Evolutionary conservation across 2,888 invertebrate genomes (phyloP).

Genomic region (Myopa testacea): DNA sequence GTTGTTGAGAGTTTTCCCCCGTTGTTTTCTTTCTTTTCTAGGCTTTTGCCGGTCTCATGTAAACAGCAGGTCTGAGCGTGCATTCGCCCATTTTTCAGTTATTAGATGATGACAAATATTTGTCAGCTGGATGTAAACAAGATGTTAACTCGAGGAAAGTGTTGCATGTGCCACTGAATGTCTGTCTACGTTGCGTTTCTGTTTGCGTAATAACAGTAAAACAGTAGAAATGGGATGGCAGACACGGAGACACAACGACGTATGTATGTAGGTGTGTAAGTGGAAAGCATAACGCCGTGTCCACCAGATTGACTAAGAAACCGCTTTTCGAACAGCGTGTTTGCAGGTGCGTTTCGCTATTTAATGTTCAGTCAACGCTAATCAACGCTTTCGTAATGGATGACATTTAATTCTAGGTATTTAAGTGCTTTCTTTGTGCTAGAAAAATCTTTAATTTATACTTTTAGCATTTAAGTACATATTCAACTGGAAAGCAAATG

Average conservation of each 20-base stretch:
- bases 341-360: background rate
- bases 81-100: too few relatives aligned
- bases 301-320: conserved; percentile 1
- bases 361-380: too few relatives aligned
- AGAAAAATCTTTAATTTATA: too few relatives aligned
- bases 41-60: too few relatives aligned
- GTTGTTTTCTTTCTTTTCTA: background rate
- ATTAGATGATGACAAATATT: conserved; percentile 16
- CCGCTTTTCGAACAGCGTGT: background rate
- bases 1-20: background rate
- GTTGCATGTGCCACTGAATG: conserved; percentile 7
- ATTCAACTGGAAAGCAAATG: too few relatives aligned
- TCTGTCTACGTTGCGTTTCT: background rate
- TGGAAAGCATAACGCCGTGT: too few relatives aligned
- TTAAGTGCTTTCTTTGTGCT: too few relatives aligned
- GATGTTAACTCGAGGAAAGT: conserved; percentile 16
- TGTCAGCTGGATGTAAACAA: conserved; percentile 9
- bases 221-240: background rate
- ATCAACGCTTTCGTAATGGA: background rate
- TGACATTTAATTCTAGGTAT: background rate
- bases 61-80: too few relatives aligned
- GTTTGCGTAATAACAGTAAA: conserved; percentile 9
- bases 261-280: background rate
- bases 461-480: too few relatives aligned
- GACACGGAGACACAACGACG: background rate